A percentile compares a stretch with the other conserved stretches of the same genome.
Conservation (phyloP, 2,888 invertebrate genomes). For the Acrocera orbiculus region DNA sequence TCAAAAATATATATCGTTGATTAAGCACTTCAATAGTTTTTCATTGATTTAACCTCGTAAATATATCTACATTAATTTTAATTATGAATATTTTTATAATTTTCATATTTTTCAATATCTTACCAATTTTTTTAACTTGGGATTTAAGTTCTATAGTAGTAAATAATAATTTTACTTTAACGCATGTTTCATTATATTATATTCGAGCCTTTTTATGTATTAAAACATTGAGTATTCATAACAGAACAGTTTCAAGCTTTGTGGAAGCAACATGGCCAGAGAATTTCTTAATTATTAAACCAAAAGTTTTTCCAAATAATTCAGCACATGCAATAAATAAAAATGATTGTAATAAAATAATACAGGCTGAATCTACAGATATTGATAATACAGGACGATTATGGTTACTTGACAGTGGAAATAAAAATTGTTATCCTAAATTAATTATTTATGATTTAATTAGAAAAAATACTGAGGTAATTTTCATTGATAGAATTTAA, state of each 20-base stretch:
- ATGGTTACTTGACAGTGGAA: conserved; percentile 14
- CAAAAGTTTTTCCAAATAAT: conserved; percentile 12
- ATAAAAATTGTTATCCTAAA: conserved; percentile 12
- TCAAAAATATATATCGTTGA: no score
- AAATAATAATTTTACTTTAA: conserved; percentile 4
- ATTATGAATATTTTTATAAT: no score
- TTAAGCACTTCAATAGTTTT: no score
- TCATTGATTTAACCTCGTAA: no score
- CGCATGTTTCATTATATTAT: conserved; percentile 13
- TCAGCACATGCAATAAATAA: conserved; percentile 6
- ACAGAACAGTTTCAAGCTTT: conserved; percentile 9
- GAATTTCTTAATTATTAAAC: conserved; percentile 11
- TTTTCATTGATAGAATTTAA: no score
- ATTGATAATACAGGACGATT: conserved; percentile 12
- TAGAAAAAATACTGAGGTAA: conserved; percentile 11
- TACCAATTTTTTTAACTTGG: no score
- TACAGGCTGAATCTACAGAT: conserved; percentile 11
- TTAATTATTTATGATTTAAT: conserved; percentile 13
- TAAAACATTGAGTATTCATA: background rate
- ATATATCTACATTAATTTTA: no score
- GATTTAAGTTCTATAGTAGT: conserved; percentile 4
- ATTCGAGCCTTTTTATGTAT: conserved; percentile 13
- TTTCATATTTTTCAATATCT: no score
- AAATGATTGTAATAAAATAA: conserved; percentile 11
- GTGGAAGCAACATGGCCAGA: conserved; percentile 17